Conservation (phyloP, 2,888 invertebrate species). For the Dryocosmus kuriphilus region DNA sequence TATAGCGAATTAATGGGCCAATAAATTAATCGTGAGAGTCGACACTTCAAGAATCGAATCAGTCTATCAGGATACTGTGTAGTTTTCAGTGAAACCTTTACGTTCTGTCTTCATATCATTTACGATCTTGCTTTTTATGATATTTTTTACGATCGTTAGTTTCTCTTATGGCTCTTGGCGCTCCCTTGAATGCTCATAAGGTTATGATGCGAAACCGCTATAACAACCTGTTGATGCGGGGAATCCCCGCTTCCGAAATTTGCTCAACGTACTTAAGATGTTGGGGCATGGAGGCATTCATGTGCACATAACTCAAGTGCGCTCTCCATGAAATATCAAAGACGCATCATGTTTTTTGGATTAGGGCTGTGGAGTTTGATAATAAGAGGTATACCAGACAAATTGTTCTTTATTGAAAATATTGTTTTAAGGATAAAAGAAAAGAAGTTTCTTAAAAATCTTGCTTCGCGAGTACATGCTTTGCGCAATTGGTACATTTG, state of each 20-base stretch:
- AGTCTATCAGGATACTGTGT: constrained; percentile 27
- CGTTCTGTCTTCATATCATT: constrained; percentile 36
- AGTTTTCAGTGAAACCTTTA: constrained; percentile 10
- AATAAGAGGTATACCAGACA: not conserved
- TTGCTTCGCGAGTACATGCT: too few relatives aligned
- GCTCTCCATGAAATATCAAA: constrained; percentile 12
- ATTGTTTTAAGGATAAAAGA: not conserved
- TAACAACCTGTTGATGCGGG: constrained; percentile 56
- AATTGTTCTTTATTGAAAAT: not conserved
- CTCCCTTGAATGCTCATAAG: constrained; percentile 27
- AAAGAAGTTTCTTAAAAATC: too few relatives aligned
- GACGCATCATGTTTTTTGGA: not conserved
- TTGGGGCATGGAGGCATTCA: constrained; percentile 21
- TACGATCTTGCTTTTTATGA: constrained; percentile 37
- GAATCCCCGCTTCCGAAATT: constrained; percentile 37
- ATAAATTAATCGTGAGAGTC: constrained; percentile 10
- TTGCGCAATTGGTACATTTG: too few relatives aligned
- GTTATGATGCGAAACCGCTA: constrained; percentile 34
- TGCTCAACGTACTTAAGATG: constrained; percentile 9
- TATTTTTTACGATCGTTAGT: constrained; percentile 29
- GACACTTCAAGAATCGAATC: constrained; percentile 19
- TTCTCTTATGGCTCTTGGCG: constrained; percentile 13
- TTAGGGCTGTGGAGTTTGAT: not conserved
- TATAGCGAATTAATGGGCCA: constrained; percentile 5
- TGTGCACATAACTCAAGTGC: constrained; percentile 11